Evolutionary conservation across 2,113 vertebrate species (phyloP), one percentile per base, ranked within the genome.

Genomic region (Dicaeum eximium): DNA sequence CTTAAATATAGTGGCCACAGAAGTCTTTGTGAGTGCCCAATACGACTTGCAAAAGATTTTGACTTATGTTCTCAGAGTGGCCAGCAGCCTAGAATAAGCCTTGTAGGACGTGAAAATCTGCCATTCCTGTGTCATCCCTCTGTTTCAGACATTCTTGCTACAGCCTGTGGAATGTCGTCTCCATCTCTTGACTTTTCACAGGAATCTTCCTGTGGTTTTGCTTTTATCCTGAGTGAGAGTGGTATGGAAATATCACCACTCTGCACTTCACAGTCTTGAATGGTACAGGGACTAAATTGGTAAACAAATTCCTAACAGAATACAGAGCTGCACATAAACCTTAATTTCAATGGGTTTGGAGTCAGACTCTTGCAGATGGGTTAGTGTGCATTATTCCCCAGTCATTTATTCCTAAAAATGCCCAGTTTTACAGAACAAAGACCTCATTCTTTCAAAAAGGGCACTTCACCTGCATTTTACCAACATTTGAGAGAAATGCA

Each of bases 371-470:
- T 69, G 56, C 17, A 74, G 33, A 15, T 64, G 40, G 28, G 20
- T 66, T 56, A 78, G 58, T 35, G 37, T 21, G 3, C 15, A 16
- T 38, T 77, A 58, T 47, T 70, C 23, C 42, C 25, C n/a, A 78
- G 65, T 10, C 12, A 51, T 48, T 85, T 87, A 51, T 38, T 37
- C 73, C 58, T 23, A 64, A 77, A 95, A 92, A 47, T n/a, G 15
- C 14, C 70, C 73, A 37, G 19, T 75, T 81, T 89, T 56, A 58
- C 22, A 61, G 37, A 88, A 65, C 30, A 71, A 79, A 93, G 50
- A 80, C 66, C 66, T 94, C 21, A 69, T 91, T 92, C 69, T 78
- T 81, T 95, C 77, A 92, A 75, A 93, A 60, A 42, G 40, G 57
- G 9, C n/a, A 38, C 10, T 75, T 92, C 37, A 88, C 53, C 67